Base-by-base conservation (phyloP, 1,140 invertebrate genomes). In the Artemia franciscana region DNA sequence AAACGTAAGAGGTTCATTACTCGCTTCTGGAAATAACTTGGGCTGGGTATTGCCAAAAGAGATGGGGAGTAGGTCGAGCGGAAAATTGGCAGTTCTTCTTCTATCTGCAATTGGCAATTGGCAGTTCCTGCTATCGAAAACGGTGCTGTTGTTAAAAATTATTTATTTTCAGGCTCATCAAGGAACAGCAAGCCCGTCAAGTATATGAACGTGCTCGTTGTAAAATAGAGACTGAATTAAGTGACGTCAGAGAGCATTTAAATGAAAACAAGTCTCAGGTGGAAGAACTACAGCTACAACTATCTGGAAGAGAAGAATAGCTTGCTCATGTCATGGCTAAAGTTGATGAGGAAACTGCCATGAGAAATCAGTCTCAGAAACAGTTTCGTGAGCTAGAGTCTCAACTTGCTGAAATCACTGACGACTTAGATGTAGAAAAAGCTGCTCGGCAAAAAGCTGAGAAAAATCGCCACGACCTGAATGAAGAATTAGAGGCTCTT, bases 341-440 rank as follows among this genome's bases (percentile, higher is more conserved):
- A 65, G 87, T 88, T 61, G 90, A 93, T 70, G 89, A 96, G 70
- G 93, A 98, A 74, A 82, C 82, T 28, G 88, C 86, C 4, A 73
- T 78, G 0, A 91, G 91, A 68, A 85, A 88, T 2, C 78, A 80
- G 21, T 79, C 87, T 1, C 85, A 90, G 71, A 98, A 98, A 73
- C 83, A 82, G 24, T 77, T 93, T 2, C 78, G 93, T 15, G 93
- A 98, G 73, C 72, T 93, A 2, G 90, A 95, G 73, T 88, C 85
- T 0, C 90, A 88, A 69, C 74, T 89, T 18, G 80, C 82, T 0
- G 86, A 89, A 73, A 75, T 94, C 3, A 85, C 90, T 71, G 93
- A 98, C 76, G 93, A 98, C 76, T 78, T 97, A 4, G 93, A 98
- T 67, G 85, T 86, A 0, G 94, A 98, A 73, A 87, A 91, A 66